Conservation (phyloP, 2,797 vertebrate genomes). For the Anolis apletophallus region DNA sequence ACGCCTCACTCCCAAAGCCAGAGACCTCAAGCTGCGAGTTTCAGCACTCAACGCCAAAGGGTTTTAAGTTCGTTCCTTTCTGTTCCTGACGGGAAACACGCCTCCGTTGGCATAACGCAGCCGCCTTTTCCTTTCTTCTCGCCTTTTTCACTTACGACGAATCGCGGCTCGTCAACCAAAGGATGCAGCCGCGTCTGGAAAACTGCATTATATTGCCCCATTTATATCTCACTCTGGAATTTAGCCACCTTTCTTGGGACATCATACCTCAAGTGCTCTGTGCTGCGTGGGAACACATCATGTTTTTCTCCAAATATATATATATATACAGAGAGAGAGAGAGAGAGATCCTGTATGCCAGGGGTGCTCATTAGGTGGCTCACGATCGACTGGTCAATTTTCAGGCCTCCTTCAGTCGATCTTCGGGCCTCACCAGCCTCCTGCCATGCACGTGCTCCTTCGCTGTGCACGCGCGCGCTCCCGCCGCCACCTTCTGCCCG, state of each 20-base stretch:
- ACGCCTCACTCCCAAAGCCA: constrained; percentile 65
- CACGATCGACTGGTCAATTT: too few relatives aligned
- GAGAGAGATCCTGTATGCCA: too few relatives aligned
- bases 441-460: too few relatives aligned
- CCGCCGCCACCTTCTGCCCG: too few relatives aligned
- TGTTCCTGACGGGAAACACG: too few relatives aligned
- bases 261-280: constrained; percentile 78
- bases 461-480: too few relatives aligned
- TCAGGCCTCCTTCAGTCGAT: too few relatives aligned
- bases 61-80: constrained; percentile 64
- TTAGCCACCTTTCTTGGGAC: constrained; percentile 74
- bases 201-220: constrained; percentile 58
- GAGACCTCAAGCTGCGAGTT: constrained; percentile 72
- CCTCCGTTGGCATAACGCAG: background rate
- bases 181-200: constrained; percentile 62
- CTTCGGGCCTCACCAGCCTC: too few relatives aligned
- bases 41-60: constrained; percentile 77
- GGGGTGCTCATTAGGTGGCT: too few relatives aligned
- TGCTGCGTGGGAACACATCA: constrained; percentile 74
- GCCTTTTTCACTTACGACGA: constrained; percentile 63
- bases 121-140: constrained; percentile 59
- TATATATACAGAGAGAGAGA: too few relatives aligned
- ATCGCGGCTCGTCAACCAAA: constrained; percentile 67
- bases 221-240: constrained; percentile 71
- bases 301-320: constrained; percentile 72